Conservation (phyloP, 2,888 invertebrate species). For the Cacoxenus indagator region DNA sequence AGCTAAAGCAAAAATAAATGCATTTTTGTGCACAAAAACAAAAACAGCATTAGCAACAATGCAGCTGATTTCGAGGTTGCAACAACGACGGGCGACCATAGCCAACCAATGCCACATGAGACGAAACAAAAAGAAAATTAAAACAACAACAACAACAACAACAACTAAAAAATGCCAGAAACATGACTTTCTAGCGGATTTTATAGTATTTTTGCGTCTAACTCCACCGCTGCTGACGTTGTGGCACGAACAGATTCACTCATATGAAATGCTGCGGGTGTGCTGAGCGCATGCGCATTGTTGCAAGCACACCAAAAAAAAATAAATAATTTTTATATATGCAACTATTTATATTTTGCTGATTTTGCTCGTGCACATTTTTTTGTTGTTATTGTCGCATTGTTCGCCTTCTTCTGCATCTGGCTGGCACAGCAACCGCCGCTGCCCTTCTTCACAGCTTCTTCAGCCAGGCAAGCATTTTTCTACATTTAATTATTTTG, state of each 20-base stretch:
- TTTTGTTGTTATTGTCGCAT: slow-evolving; percentile 13
- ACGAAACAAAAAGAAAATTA: not conserved
- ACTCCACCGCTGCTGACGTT: not conserved
- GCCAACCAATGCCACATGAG: slow-evolving; percentile 38
- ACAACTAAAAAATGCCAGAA: slow-evolving; percentile 25
- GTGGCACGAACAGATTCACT: not conserved
- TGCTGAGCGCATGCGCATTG: not conserved
- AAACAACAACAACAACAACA: not conserved
- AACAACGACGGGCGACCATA: not conserved
- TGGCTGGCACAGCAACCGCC: too few species aligned
- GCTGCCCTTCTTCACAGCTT: not conserved
- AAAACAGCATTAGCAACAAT: slow-evolving; percentile 7
- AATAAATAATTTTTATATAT: slow-evolving; percentile 24
- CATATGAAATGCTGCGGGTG: slow-evolving; percentile 16
- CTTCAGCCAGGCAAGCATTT: slow-evolving; percentile 10
- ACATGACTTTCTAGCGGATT: slow-evolving; percentile 65
- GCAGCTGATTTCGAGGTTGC: slow-evolving; percentile 25
- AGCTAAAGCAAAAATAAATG: not conserved
- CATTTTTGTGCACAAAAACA: slow-evolving; percentile 11
- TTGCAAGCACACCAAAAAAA: slow-evolving; percentile 1
- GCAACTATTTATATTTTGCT: slow-evolving; percentile 34
- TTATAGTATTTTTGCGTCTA: slow-evolving; percentile 32
- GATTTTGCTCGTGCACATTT: slow-evolving; percentile 5
- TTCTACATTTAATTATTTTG: slow-evolving; percentile 64
- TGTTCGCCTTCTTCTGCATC: slow-evolving; percentile 37